Conservation (phyloP, 2,888 invertebrate species). For the Deroplatys truncata region DNA sequence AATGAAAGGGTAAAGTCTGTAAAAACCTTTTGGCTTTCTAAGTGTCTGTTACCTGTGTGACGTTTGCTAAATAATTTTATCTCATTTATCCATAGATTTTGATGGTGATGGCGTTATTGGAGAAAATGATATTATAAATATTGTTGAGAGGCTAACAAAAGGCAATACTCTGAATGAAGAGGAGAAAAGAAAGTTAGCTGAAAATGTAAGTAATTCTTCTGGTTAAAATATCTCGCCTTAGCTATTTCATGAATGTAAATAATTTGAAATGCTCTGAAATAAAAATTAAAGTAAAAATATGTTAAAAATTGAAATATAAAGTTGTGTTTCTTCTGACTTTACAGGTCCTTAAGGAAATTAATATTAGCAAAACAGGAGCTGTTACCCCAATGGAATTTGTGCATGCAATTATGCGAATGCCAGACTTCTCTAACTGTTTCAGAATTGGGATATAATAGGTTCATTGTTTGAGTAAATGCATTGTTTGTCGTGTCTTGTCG, state of each 20-base stretch:
- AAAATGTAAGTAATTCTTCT: background rate
- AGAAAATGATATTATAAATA: slow-evolving; percentile 51
- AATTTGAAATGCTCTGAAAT: background rate
- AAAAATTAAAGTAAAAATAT: background rate
- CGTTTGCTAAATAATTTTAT: slow-evolving; percentile 56
- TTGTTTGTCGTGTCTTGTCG: too few relatives aligned
- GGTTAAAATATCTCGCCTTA: too few relatives aligned
- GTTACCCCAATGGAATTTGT: slow-evolving; percentile 58
- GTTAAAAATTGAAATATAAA: too few relatives aligned
- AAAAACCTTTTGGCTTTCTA: too few relatives aligned
- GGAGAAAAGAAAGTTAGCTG: slow-evolving; percentile 23
- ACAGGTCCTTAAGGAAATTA: slow-evolving; percentile 60
- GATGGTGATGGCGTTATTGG: slow-evolving; percentile 60
- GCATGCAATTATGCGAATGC: slow-evolving; percentile 57
- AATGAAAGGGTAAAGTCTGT: too few relatives aligned
- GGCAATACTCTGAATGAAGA: slow-evolving; percentile 27
- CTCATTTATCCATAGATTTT: slow-evolving; percentile 56
- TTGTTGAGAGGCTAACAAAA: slow-evolving; percentile 52
- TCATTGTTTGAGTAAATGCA: too few relatives aligned
- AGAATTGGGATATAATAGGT: slow-evolving; percentile 32
- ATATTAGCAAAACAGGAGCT: slow-evolving; percentile 54
- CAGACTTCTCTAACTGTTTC: slow-evolving; percentile 58
- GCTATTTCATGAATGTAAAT: background rate
- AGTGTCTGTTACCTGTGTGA: background rate
- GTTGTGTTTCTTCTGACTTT: slow-evolving; percentile 33